Evolutionary conservation across 2,888 invertebrate genomes (phyloP), one percentile per base, ranked within the genome.

Genomic region (Pristionchus fissidentatus): DNA sequence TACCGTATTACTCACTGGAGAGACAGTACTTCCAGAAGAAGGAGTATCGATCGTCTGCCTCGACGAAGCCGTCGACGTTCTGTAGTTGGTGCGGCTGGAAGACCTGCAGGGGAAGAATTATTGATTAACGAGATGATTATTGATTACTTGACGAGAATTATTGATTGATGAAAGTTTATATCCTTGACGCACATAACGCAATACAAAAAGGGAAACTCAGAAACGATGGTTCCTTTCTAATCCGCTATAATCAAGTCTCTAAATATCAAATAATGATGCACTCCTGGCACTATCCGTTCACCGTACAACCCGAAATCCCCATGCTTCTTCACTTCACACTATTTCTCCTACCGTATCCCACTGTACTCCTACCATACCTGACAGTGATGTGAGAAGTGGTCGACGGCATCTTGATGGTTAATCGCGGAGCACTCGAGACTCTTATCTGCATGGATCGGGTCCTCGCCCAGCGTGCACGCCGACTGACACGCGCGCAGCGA

Each of bases 11-110:
- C 89, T 84, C 49, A 89, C 89, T 87, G 43, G 86, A 83, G 35
- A 92, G 87, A 85, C 92, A 92, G 84, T 92, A 92, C 85, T 92
- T 92, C 91, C 92, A 91, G 85, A 91, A 92, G 87, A 92, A 92
- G 8, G 91, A 90, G 83, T 89, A 92, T 38, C 91, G 85, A 83
- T 92, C 92, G 77, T 92, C 91, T 1, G 92, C 92, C 83, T 92
- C 92, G 29, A 92, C 90, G 82, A 90, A 89, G 8, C 91, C 92
- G 84, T 92, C 92, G 66, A 92, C 89, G 80, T 90, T 90, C 79
- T 90, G 89, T 22, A 89, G 85, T 85, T 89, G 89, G 84, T 89
- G 89, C 29, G 89, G 88, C 81, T 89, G 89, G 84, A 89, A 77
- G 46, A 60, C 52, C 55, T 83, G 49, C n/a, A 73, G 46, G 19